Base-by-base conservation (phyloP, 2,113 vertebrate genomes). In the Bettongia penicillata region DNA sequence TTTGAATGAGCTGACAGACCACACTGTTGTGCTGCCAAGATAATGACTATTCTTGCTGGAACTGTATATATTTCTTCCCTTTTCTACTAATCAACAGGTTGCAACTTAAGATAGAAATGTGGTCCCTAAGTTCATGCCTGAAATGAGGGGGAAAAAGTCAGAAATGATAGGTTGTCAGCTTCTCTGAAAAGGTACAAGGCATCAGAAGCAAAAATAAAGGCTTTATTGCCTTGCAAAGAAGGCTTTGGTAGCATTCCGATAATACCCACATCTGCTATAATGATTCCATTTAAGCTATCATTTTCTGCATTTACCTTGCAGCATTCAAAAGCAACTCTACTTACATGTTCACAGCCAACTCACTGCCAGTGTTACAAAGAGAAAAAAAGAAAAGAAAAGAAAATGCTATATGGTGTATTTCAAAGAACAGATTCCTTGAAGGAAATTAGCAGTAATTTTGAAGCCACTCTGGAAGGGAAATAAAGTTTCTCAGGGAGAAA, bases 261-360 rank as follows among this genome's bases (percentile, higher is more conserved):
- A 98, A 98, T 98, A 98, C 98, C 98, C 97, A 97, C 95, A 95
- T 98, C 98, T 98, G 93, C 98, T 98, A 98, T 99, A 99, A 98
- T 98, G 98, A 98, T 98, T 98, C 98, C 98, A 98, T 98, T 99
- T 98, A 98, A 99, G 97, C 98, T 98, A 98, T 98, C 98, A 98
- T 98, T 98, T 99, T 98, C 98, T 97, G 96, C 98, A 98, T 98
- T 98, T 98, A 98, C 98, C 97, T 98, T 96, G 94, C 97, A 97
- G 97, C 98, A 98, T 98, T 99, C 98, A 98, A 98, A 99, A 98
- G 97, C 96, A 98, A 92, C 98, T 98, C 95, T 95, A 98, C 97
- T 98, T 98, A 98, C 31, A 91, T 92, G 96, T 98, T 98, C 97
- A 97, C 95, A 98, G 96, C 96, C 98, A 96, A 97, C 8, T 95